Base-by-base conservation (phyloP, 2,888 invertebrate species). In the Cheilosia vulpina region DNA sequence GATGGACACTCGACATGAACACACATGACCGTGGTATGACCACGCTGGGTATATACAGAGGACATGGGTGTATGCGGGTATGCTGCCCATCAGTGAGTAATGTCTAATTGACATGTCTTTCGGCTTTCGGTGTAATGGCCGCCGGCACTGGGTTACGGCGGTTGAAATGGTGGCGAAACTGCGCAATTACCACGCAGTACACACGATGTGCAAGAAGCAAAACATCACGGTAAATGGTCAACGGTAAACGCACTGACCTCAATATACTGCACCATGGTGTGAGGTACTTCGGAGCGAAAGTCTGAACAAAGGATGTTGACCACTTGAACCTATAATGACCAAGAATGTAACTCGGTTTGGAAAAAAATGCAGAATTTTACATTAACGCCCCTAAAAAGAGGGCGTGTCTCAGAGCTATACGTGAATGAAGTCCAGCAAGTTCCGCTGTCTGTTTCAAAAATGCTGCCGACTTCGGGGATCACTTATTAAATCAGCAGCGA, bases 1-100 rank as follows among this genome's bases (percentile, higher is more conserved):
- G 73, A 80, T 73, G 66, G 68, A 75, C 68, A 41, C 31, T 73
- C 60, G 73, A 75, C 68, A 69, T 62, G 62, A 75, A 50, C 62
- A 73, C 73, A 66, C 65, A 80, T 73, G 79, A 53, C 31, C 66
- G 15, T 62, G 62, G 69, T 55, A 78, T 71, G 71, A 17, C 57
- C 62, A 68, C 50, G 27, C 9, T 6, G 9, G 31, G 31, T 9
- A 31, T 31, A 31, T 31, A 7, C 31, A 9, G 9, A 6, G n/a
- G 45, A n/a, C 38, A 19, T 24, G 21, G 11, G 57, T 60, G 58
- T 21, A 66, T 34, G 52, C 34, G 57, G 53, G 58, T 21, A 66
- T 34, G 52, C 34, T 13, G 52, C 17, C 13, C n/a, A 43, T 13
- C n/a, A 19, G 50, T 73, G 75, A 73, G 45, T 68, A 73, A 80